phyloP scores from a whole-genome alignment of 2,113 vertebrate genomes.

The Burhinus bistriatus region DNA sequence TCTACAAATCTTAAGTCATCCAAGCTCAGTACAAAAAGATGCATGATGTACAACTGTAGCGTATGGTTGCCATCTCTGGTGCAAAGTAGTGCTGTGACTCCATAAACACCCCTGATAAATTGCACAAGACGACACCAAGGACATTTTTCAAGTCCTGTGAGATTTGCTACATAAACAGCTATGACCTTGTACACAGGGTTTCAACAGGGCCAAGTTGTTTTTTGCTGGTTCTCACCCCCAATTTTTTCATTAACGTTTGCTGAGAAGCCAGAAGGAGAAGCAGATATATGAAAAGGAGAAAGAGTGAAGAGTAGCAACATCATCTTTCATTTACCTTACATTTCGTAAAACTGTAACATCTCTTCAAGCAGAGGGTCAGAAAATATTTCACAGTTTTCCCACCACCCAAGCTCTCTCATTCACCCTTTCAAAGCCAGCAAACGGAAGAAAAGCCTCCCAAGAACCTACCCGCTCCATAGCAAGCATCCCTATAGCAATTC shows the following conservation, averaged over 20 bases:
- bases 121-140: background rate
- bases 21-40: background rate
- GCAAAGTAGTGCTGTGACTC: background rate
- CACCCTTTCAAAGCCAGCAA: background rate
- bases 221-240: background rate
- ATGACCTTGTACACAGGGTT: background rate
- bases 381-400: background rate
- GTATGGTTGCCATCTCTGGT: background rate
- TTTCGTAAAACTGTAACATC: background rate
- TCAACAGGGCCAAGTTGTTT: background rate
- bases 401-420: background rate
- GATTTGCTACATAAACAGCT: slow-evolving; percentile 28
- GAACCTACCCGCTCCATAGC: background rate
- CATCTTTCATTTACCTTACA: background rate
- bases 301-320: background rate
- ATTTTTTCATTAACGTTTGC: background rate
- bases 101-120: slow-evolving; percentile 12
- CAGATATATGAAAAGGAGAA: background rate
- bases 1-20: background rate
- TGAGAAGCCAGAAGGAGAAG: background rate
- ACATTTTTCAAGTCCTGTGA: slow-evolving; percentile 26
- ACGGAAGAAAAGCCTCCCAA: background rate
- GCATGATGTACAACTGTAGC: background rate
- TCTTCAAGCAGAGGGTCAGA: background rate
- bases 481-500: background rate